These are phyloP conservation scores for Nomada ferruginata DNA, from an alignment of 2,888 invertebrate species.

Conservation along the genomic window DNA sequence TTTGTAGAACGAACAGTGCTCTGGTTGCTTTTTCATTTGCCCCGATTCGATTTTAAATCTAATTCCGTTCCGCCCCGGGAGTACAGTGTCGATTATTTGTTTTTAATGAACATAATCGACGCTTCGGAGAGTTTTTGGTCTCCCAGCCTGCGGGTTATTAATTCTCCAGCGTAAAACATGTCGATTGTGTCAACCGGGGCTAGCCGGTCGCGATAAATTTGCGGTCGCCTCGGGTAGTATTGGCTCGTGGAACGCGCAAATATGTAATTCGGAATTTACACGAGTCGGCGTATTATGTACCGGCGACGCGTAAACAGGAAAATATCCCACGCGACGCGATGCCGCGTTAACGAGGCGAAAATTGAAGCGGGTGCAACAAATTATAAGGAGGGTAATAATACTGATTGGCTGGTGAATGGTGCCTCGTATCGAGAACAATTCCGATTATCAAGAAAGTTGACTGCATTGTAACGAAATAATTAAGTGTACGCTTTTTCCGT, in stretches of 20 bases:
- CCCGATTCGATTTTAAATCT: not conserved
- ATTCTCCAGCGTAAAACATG: conserved; percentile 21
- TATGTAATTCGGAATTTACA: conserved; percentile 37
- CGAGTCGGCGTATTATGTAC: conserved; percentile 5
- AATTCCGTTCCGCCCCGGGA: not conserved
- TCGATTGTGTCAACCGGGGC: conserved; percentile 11
- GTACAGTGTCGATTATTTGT: conserved; percentile 12
- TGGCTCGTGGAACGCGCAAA: conserved; percentile 21
- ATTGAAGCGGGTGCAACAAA: conserved; percentile 17
- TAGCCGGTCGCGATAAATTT: conserved; percentile 34
- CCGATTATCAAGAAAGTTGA: not conserved
- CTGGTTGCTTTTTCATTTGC: not conserved
- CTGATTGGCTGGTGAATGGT: not conserved
- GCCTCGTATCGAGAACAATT: not conserved
- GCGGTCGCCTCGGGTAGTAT: conserved; percentile 11
- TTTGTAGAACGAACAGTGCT: not conserved
- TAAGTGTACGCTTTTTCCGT: too few species aligned
- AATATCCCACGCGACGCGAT: conserved; percentile 1
- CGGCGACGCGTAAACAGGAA: conserved; percentile 13
- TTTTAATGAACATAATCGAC: conserved; percentile 21
- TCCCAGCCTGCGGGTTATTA: conserved; percentile 1
- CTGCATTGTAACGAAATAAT: not conserved
- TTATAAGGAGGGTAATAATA: conserved; percentile 22
- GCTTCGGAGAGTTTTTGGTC: conserved; percentile 15
- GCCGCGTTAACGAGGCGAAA: conserved; percentile 20